Evolutionary conservation across 2,888 invertebrate genomes (phyloP), one percentile per base, ranked within the genome.

Genomic region (Parochlus steinenii): DNA sequence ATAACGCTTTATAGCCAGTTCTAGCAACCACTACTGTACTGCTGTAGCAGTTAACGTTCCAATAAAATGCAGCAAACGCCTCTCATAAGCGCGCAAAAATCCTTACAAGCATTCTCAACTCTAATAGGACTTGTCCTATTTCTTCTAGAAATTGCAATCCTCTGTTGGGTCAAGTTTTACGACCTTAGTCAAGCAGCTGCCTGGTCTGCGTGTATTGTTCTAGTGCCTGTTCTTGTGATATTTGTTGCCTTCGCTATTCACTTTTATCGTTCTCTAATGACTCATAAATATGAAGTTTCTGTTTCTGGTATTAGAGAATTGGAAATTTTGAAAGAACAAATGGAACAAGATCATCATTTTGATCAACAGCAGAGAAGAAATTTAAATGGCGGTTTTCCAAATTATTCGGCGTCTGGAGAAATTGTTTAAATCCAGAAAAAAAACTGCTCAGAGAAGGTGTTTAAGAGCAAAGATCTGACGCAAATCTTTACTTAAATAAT

Each of bases 91-190:
- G n/a, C n/a, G n/a, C n/a, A n/a, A n/a, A n/a, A n/a, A n/a, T n/a
- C n/a, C n/a, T n/a, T n/a, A n/a, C n/a, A n/a, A n/a, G 85, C 89
- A 0, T 95, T 93, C 54, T 95, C 93, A 0, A 97, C 97, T 0
- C 66, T 95, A 1, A 65, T 95, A 23, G 95, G 97, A 1, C 73
- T 97, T 4, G 70, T 97, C 34, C 62, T 97, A 29, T 97, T 97
- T 58, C 67, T 97, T 16, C 72, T 87, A 33, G 95, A 97, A 63
- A 90, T 97, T 44, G 92, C 89, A 5, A 83, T 97, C 44, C 67
- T 98, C 3, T 92, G 92, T 56, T 97, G 93, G 89, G 86, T 98
- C 4, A 95, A 95, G 54, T 97, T 98, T 61, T 83, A 82, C 50
- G 81, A 82, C 46, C 64, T 82, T 33, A 81, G 82, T 42, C 62